Evolutionary conservation across 2,113 vertebrate genomes (phyloP), one percentile per base, ranked within the genome.

Genomic region (Narcine bancroftii): DNA sequence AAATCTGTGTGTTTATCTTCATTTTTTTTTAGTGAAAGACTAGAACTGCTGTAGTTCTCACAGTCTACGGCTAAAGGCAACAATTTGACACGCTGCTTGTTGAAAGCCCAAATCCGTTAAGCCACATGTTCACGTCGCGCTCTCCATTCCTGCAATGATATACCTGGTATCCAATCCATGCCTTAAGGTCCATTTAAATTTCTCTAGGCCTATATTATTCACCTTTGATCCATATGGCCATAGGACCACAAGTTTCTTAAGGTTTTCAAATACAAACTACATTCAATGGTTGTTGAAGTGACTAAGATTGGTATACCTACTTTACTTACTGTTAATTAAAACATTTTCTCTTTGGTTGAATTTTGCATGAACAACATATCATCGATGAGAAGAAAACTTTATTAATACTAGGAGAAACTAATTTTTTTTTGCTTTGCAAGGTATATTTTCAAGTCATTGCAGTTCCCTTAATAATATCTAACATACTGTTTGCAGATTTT

Each of bases 21-120:
- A 87, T 33, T 87, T 87, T 87, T 79, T 47, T 63, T 63, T 42
- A 36, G 36, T 89, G 85, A 66, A 89, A 89, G 39, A 63, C 85
- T 66, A 66, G 85, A 89, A 65, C 56, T 42, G 36, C 85, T 7
- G 42, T 66, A 26, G n/a, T 42, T 89, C 39, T 89, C 85, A 26
- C 36, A 42, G 60, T 65, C n/a, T 26, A 39, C 85, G 24, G 56
- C 36, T 89, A 39, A 85, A 33, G 81, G 33, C 50, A 53, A 50
- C 45, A 85, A 42, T 89, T 89, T 65, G 36, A 66, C 85, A 42
- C 9, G 60, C 85, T 42, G n/a, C 60, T 89, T 89, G 56, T 66
- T 65, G 36, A 65, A 81, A 47, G 77, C 26, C 77, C 45, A 26
- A 29, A 89, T 89, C 85, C 36, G 6, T 66, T 89, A 36, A 39